These are phyloP conservation scores for Sceloporus tristichus DNA, from an alignment of 2,113 vertebrate species.

Conservation along the genomic window DNA sequence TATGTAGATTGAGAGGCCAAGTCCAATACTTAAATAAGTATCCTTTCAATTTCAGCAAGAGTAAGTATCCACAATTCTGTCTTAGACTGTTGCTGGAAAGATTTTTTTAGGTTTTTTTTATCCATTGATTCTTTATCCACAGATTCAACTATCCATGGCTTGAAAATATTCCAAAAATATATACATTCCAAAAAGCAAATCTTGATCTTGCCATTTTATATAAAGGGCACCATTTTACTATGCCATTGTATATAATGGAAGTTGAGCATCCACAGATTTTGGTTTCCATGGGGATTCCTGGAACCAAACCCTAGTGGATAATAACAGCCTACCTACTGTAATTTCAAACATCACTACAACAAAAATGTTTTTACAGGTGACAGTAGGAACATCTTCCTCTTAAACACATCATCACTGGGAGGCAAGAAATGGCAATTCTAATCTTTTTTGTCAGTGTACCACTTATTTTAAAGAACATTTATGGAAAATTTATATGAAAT, in stretches of 20 bases:
- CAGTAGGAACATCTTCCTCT: neutral
- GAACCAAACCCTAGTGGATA: too few relatives aligned
- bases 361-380: neutral
- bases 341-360: neutral
- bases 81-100: neutral
- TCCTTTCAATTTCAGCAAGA: neutral
- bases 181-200: too few relatives aligned
- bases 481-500: too few relatives aligned
- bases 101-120: slow-evolving; percentile 2
- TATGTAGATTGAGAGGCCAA: neutral
- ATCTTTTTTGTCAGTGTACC: neutral
- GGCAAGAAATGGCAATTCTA: neutral
- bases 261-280: too few relatives aligned
- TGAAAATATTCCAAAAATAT: too few relatives aligned
- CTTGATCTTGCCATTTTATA: too few relatives aligned
- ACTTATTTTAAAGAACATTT: neutral
- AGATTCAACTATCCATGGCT: too few relatives aligned
- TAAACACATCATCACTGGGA: neutral
- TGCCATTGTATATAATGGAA: too few relatives aligned
- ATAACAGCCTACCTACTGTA: too few relatives aligned
- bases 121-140: too few relatives aligned
- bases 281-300: too few relatives aligned
- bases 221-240: too few relatives aligned
- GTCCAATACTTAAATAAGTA: neutral
- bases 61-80: neutral